phyloP scores from a whole-genome alignment of 2,113 vertebrate genomes.

The Onychorhynchus coronatus region DNA sequence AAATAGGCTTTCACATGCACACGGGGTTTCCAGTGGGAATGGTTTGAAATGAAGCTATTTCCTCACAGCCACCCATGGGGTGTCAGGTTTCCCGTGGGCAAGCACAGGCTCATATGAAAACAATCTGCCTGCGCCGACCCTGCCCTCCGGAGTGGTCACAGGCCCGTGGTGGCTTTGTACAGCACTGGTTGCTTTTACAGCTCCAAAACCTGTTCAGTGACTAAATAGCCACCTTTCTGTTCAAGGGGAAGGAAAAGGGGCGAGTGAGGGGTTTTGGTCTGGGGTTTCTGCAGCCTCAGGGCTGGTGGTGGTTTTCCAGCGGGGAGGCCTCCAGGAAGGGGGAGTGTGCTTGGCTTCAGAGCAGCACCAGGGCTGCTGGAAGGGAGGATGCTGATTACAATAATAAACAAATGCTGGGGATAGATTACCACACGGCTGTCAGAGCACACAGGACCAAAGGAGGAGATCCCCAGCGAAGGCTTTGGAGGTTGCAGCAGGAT shows the following conservation, averaged over 20 bases:
- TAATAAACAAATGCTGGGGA: conserved; percentile 90
- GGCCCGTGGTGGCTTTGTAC: neutral
- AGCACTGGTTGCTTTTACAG: neutral
- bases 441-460: conserved; percentile 29
- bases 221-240: neutral
- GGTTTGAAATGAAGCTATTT: neutral
- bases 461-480: neutral
- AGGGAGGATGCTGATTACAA: conserved; percentile 92
- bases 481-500: neutral
- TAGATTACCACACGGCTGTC: conserved; percentile 58
- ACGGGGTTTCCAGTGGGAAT: neutral
- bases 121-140: neutral
- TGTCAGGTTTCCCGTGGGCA: conserved; percentile 33
- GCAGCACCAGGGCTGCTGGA: conserved; percentile 76
- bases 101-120: neutral
- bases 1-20: neutral
- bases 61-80: conserved; percentile 30
- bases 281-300: conserved; percentile 5
- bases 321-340: conserved; percentile 88
- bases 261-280: neutral
- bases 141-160: neutral
- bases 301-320: conserved; percentile 51
- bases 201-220: neutral
- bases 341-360: conserved; percentile 81
- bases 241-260: neutral